phyloP scores from a whole-genome alignment of 2,113 vertebrate species.

The Nannospalax galili region DNA sequence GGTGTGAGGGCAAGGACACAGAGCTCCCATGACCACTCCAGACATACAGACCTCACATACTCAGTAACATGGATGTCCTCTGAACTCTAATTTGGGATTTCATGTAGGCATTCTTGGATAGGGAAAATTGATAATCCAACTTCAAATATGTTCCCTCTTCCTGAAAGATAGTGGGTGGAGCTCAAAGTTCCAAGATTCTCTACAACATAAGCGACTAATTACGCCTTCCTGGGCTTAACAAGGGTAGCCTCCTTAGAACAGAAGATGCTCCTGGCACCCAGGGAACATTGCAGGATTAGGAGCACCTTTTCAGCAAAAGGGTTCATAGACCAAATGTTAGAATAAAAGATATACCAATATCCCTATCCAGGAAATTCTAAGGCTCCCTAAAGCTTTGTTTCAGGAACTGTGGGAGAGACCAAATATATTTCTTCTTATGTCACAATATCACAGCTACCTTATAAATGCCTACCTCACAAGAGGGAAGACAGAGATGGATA shows the following conservation, averaged over 20 bases:
- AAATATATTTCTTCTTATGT: background rate
- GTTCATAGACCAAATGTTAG: background rate
- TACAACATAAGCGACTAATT: too few species aligned
- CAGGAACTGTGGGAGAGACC: background rate
- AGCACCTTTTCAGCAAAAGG: background rate
- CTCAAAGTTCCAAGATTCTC: background rate
- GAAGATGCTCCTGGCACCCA: background rate
- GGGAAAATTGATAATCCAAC: background rate
- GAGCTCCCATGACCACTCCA: background rate
- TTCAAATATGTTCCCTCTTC: background rate
- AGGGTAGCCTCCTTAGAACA: background rate
- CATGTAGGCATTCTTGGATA: background rate
- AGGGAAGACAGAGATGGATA: background rate
- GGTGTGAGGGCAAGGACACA: accelerated
- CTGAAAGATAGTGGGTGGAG: background rate
- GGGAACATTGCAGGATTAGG: background rate
- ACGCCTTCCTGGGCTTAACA: accelerated
- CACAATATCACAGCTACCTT: background rate
- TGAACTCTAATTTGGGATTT: too few species aligned
- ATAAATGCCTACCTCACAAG: background rate
- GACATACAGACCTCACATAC: background rate
- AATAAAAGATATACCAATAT: background rate
- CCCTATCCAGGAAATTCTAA: background rate
- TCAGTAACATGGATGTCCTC: background rate
- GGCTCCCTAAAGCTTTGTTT: too few species aligned